phyloP scores from a whole-genome alignment of 1,140 invertebrate species.

The Plutomurus gul region DNA sequence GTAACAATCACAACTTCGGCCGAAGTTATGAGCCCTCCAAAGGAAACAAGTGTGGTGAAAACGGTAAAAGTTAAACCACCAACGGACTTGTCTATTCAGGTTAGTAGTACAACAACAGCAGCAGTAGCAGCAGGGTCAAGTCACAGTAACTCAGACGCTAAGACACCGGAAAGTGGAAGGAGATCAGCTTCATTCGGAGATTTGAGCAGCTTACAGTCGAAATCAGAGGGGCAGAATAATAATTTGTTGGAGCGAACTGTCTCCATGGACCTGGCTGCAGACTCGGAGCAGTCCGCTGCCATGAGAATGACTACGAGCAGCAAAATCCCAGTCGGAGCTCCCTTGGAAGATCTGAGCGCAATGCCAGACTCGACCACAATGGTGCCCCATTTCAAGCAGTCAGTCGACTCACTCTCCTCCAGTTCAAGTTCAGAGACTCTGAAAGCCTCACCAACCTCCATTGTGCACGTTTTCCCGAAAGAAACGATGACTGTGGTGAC shows the following conservation, averaged over 20 bases:
- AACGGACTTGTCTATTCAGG: slow-evolving; percentile 53
- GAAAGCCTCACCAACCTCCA: slow-evolving; percentile 65
- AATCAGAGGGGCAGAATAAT: slow-evolving; percentile 58
- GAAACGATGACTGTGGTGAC: slow-evolving; percentile 7
- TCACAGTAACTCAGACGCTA: not conserved
- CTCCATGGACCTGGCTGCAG: slow-evolving; percentile 74
- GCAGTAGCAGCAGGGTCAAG: not conserved
- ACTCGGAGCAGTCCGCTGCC: slow-evolving; percentile 59
- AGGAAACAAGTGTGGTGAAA: slow-evolving; percentile 67
- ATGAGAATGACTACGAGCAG: slow-evolving; percentile 65
- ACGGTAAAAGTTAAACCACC: slow-evolving; percentile 73
- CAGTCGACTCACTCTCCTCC: slow-evolving; percentile 67
- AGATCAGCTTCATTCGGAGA: slow-evolving; percentile 81
- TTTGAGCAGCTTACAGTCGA: slow-evolving; percentile 72
- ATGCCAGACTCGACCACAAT: slow-evolving; percentile 52
- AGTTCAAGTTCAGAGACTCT: slow-evolving; percentile 75
- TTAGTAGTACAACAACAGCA: slow-evolving; percentile 59
- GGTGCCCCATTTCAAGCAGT: slow-evolving; percentile 56
- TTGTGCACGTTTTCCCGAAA: slow-evolving; percentile 56
- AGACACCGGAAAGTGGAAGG: slow-evolving; percentile 65
- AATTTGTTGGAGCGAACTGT: slow-evolving; percentile 74
- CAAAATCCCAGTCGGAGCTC: slow-evolving; percentile 65
- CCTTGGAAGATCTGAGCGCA: slow-evolving; percentile 56
- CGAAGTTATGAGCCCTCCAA: slow-evolving; percentile 63
- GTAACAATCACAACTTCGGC: slow-evolving; percentile 34